Base-by-base conservation (phyloP, 2,113 vertebrate species). In the Cyphomyrus discorhynchus region DNA sequence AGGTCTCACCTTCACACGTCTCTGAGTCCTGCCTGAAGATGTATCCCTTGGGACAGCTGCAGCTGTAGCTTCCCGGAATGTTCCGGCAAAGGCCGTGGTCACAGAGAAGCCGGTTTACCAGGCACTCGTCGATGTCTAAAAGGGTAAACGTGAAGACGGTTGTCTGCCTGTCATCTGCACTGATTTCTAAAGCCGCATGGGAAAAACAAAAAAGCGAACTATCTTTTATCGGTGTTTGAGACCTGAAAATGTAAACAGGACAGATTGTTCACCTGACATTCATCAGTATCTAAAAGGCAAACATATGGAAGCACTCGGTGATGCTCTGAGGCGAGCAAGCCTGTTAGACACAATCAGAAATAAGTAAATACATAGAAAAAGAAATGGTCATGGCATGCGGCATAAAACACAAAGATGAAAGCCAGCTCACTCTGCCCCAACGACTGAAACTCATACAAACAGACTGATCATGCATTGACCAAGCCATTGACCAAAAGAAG, bases 111-210 rank as follows among this genome's bases (percentile, higher is more conserved):
- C 94, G 88, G 0, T 96, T 96, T 89, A 95, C 49, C 15, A 94
- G 91, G 89, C 96, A 97, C 93, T 97, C 96, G 80, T 97, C 95
- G 0, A 96, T 84, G 49, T 97, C 96, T 97, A 92, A 47, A 91
- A 87, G 90, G 77, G 3, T 89, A 8, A 17, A 56, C 9, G 17
- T 31, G 3, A 21, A 86, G 17, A 85, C 5, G 9, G 24, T 19
- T 27, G 31, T 39, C 46, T 4, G 86, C 19, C 66, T 49, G 10
- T n/a, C 42, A 70, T 21, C 6, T 47, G 58, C 53, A 89, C 77
- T 80, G 31, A 53, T 35, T 9, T 58, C n/a, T 17, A 88, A 50
- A 66, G 11, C n/a, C 15, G 5, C 70, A 24, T 35, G 39, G n/a
- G 9, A 39, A 86, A 35, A 39, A 52, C 27, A 53, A 53, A 53